phyloP scores from a whole-genome alignment of 1,140 invertebrate genomes.

The Aphelenchoides fujianensis region DNA sequence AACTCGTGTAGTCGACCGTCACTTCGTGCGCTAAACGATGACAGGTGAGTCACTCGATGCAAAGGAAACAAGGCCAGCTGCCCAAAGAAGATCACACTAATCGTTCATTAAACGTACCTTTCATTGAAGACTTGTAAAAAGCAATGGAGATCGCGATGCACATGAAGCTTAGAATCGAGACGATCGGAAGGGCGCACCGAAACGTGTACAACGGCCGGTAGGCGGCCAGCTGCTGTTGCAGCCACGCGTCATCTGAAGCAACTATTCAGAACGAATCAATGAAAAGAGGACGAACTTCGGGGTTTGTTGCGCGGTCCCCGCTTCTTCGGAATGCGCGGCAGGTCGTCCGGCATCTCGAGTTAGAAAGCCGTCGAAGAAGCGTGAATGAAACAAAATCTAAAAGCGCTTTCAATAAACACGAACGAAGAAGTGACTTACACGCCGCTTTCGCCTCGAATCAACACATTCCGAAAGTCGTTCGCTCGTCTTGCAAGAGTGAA shows the following conservation, averaged over 20 bases:
- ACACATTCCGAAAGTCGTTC: no score
- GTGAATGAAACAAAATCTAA: no score
- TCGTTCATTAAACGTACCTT: background rate
- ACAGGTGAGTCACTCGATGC: no score
- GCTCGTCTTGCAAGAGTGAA: no score
- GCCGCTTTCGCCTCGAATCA: no score
- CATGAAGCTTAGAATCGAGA: background rate
- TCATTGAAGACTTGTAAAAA: background rate
- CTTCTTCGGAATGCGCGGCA: slow-evolving; percentile 22
- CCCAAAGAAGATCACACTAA: no score
- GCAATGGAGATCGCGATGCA: slow-evolving; percentile 13
- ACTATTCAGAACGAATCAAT: background rate
- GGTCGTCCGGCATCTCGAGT: slow-evolving; percentile 17
- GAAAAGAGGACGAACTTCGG: slow-evolving; percentile 12
- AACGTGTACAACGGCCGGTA: slow-evolving; percentile 12
- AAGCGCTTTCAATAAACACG: no score
- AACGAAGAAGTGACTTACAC: no score
- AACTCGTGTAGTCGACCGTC: background rate
- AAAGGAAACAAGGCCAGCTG: background rate
- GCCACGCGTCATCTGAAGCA: slow-evolving; percentile 14
- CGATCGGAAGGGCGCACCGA: background rate
- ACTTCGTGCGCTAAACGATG: slow-evolving; percentile 7
- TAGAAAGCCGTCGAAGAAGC: no score
- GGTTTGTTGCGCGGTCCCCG: slow-evolving; percentile 13
- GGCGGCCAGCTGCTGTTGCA: slow-evolving; percentile 13